These are phyloP conservation scores for Xyrichtys novacula DNA, from an alignment of 2,797 vertebrate genomes.

Conservation along the genomic window DNA sequence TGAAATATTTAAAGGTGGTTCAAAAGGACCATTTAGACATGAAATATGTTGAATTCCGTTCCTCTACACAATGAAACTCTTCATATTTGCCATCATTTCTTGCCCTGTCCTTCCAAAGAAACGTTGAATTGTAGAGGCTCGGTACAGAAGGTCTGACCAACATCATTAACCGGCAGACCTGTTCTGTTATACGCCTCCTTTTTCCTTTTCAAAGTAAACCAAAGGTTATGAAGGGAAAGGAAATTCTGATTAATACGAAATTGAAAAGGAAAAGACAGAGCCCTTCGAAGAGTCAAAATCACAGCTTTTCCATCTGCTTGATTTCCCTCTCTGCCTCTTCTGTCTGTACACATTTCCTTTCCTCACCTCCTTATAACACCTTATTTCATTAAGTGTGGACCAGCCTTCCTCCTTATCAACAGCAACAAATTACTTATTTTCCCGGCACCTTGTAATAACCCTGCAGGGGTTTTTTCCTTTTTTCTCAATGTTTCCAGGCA, in stretches of 20 bases:
- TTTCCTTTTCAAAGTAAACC: not conserved
- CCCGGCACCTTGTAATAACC: slow-evolving; percentile 57
- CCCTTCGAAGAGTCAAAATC: not conserved
- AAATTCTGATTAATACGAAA: not conserved
- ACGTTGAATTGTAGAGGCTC: no score
- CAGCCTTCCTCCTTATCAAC: slow-evolving; percentile 45
- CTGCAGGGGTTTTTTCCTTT: slow-evolving; percentile 47
- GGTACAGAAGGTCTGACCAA: no score
- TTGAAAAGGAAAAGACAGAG: not conserved
- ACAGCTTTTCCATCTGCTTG: slow-evolving; percentile 16
- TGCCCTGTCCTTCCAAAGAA: no score
- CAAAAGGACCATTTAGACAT: no score
- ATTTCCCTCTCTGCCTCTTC: slow-evolving; percentile 19
- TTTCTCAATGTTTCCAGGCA: slow-evolving; percentile 51
- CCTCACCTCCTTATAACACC: slow-evolving; percentile 51
- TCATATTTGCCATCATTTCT: no score
- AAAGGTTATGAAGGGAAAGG: not conserved
- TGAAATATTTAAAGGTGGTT: no score
- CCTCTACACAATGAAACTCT: no score
- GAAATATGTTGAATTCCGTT: no score
- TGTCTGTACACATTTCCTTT: slow-evolving; percentile 40
- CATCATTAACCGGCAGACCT: no score
- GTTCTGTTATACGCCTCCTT: no score
- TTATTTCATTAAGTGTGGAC: slow-evolving; percentile 66
- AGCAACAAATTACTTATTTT: slow-evolving; percentile 48